phyloP scores from a whole-genome alignment of 2,113 vertebrate species.

The Hepsetus odoe region DNA sequence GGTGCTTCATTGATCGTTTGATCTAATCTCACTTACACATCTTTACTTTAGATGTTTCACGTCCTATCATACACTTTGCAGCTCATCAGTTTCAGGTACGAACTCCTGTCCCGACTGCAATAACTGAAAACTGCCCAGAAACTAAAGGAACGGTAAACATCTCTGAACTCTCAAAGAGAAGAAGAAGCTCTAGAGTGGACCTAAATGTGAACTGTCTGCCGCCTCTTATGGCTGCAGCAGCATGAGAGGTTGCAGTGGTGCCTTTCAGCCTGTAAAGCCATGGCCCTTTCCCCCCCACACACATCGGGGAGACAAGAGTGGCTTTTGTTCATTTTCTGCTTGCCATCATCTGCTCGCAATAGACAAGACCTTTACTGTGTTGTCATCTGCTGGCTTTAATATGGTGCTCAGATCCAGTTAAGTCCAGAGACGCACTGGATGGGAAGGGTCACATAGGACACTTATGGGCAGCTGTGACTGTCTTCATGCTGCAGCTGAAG shows the following conservation, averaged over 20 bases:
- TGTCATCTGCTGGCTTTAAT: slow-evolving; percentile 56
- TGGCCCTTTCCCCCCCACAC: slow-evolving; percentile 36
- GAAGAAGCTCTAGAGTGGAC: not conserved
- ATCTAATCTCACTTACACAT: too few species aligned
- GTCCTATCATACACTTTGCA: too few species aligned
- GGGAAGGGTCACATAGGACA: slow-evolving; percentile 26
- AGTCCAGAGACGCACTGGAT: slow-evolving; percentile 19
- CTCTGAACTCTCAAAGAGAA: not conserved
- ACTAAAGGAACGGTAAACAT: not conserved
- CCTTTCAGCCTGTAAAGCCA: slow-evolving; percentile 34
- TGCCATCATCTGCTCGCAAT: slow-evolving; percentile 51
- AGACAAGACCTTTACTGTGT: slow-evolving; percentile 60
- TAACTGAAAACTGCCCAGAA: not conserved
- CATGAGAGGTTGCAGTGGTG: slow-evolving; percentile 30
- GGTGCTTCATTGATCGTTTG: too few species aligned
- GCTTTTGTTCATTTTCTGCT: slow-evolving; percentile 60
- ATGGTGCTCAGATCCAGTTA: slow-evolving; percentile 46
- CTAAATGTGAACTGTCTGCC: not conserved
- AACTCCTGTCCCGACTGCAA: not conserved
- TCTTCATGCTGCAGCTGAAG: slow-evolving; percentile 2
- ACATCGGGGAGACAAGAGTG: slow-evolving; percentile 53
- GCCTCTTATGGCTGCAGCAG: not conserved
- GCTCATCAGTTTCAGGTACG: too few species aligned
- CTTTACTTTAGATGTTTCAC: too few species aligned
- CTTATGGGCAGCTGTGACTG: slow-evolving; percentile 8